phyloP scores from a whole-genome alignment of 53 echinoderm and acorn worm species.

The Astropecten irregularis region DNA sequence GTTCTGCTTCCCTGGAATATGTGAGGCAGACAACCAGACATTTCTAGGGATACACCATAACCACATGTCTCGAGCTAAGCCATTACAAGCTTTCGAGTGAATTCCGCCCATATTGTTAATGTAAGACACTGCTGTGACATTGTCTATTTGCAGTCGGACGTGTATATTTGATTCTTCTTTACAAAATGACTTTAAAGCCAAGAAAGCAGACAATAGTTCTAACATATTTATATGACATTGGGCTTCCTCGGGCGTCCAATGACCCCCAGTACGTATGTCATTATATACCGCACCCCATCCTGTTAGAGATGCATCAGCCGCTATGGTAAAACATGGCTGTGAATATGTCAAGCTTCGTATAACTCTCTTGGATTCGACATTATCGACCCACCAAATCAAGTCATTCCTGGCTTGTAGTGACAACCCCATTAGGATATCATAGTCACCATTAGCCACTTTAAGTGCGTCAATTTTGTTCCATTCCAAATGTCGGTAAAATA shows the following conservation, averaged over 20 bases:
- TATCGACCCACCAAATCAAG: slow-evolving; percentile 56
- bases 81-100: slow-evolving; percentile 35
- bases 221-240: neutral
- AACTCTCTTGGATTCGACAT: slow-evolving; percentile 25
- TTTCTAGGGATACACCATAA: neutral
- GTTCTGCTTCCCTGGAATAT: slow-evolving; percentile 55
- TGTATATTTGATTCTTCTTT: neutral
- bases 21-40: slow-evolving; percentile 4
- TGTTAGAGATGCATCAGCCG: neutral
- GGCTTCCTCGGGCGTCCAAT: neutral
- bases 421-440: slow-evolving; percentile 53
- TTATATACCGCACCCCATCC: too few species aligned
- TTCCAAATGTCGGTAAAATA: slow-evolving; percentile 50
- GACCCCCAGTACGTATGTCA: slow-evolving; percentile 10
- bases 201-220: neutral
- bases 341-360: neutral
- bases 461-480: slow-evolving; percentile 26
- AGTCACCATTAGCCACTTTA: neutral
- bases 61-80: slow-evolving; percentile 16
- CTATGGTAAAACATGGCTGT: neutral
- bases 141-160: neutral
- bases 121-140: neutral
- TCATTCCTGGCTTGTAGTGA: slow-evolving; percentile 46
- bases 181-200: slow-evolving; percentile 19
- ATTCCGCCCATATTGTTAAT: slow-evolving; percentile 63